Percentiles rank a stretch among this genome's conserved stretches.
phyloP scores from a whole-genome alignment of 1,140 invertebrate species.

The Drosophila azteca region DNA sequence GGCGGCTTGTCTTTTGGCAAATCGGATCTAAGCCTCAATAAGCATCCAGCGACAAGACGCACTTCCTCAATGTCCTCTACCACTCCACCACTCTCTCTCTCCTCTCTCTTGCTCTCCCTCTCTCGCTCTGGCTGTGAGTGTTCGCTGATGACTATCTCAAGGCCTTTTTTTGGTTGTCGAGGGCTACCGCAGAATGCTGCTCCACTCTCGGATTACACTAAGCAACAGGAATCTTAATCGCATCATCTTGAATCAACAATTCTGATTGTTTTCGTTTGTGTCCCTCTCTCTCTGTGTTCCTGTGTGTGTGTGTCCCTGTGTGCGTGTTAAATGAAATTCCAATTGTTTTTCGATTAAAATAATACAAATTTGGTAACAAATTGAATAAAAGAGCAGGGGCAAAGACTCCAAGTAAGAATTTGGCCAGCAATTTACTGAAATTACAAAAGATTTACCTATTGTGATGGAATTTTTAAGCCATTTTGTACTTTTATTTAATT shows the following conservation, averaged over 20 bases:
- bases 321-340: slow-evolving; percentile 22
- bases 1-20: slow-evolving; percentile 77
- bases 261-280: slow-evolving; percentile 23
- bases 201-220: slow-evolving; percentile 55
- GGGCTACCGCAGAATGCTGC: slow-evolving; percentile 43
- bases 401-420: too few relatives aligned
- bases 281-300: too few relatives aligned
- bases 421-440: too few relatives aligned
- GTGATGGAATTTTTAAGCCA: too few relatives aligned
- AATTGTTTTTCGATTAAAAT: slow-evolving; percentile 13
- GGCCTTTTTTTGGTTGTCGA: not conserved
- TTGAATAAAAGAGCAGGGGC: too few relatives aligned
- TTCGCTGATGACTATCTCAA: slow-evolving; percentile 61
- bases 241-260: slow-evolving; percentile 43
- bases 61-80: slow-evolving; percentile 58
- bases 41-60: slow-evolving; percentile 79
- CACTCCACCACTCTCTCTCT: not conserved
- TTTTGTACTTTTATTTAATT: too few relatives aligned
- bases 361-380: too few relatives aligned
- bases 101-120: not conserved
- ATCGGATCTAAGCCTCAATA: slow-evolving; percentile 82
- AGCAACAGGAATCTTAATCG: slow-evolving; percentile 49
- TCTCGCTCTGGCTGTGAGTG: not conserved
- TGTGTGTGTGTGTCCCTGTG: not conserved
- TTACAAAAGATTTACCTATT: too few relatives aligned